Conservation (phyloP, 2,113 vertebrate genomes). For the Pterocles burchelli region DNA sequence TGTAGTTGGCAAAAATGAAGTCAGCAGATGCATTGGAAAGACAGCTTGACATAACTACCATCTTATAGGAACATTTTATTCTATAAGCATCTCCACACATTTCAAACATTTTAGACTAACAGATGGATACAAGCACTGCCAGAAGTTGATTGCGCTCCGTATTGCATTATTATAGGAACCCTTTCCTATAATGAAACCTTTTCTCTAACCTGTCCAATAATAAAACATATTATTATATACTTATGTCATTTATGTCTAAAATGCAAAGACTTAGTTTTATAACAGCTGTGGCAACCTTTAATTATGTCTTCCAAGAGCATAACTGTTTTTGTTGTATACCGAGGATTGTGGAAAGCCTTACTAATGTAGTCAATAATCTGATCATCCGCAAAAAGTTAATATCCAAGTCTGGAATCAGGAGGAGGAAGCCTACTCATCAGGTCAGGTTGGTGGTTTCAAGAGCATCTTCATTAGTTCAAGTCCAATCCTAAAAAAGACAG, state of each 20-base stretch:
- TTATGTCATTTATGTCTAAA: not conserved
- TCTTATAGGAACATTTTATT: not conserved
- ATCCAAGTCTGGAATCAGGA: not conserved
- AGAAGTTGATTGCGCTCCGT: not conserved
- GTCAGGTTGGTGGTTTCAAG: not conserved
- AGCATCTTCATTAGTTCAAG: conserved; percentile 2
- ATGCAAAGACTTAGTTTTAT: not conserved
- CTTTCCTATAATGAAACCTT: not conserved
- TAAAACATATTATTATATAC: not conserved
- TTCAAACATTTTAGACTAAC: not conserved
- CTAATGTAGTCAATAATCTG: not conserved
- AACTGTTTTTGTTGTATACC: not conserved
- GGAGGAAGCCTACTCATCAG: not conserved
- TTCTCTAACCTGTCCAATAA: not conserved
- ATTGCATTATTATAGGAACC: not conserved
- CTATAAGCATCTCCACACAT: not conserved
- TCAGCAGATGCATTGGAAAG: not conserved
- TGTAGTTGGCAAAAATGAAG: not conserved
- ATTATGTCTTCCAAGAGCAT: not conserved
- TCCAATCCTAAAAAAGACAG: not conserved
- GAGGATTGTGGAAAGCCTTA: not conserved
- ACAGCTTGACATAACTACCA: not conserved
- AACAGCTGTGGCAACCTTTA: not conserved
- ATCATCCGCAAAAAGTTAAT: not conserved
- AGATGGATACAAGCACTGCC: not conserved